Evolutionary conservation across 2,113 vertebrate genomes (phyloP), one percentile per base, ranked within the genome.

Genomic region (Mugil cephalus): DNA sequence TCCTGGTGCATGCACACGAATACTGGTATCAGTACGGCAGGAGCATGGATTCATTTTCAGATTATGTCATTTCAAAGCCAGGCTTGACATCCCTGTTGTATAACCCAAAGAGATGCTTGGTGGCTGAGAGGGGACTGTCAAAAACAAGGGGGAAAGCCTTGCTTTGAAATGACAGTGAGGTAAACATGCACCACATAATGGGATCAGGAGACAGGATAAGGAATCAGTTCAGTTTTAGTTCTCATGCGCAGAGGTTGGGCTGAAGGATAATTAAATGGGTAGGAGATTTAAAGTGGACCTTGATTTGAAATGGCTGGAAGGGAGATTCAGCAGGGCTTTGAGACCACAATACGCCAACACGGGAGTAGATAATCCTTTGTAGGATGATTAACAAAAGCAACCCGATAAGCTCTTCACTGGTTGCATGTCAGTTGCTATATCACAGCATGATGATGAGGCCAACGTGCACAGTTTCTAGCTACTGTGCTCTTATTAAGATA

Each of bases 1-100:
- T 85, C 98, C 98, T 95, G 88, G 13, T 38, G 43, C 54, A 65
- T 0, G 8, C 46, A 69, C 13, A 64, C n/a, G 48, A 9, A 75
- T 0, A 4, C 58, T 10, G 21, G 36, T 15, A 8, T 90, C 52
- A 88, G 71, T 21, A 45, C 13, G 46, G 38, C 6, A 7, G 15
- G 2, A 54, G 36, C 65, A 73, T 4, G 0, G 1, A 50, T 60
- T 79, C 51, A 43, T 50, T 53, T 63, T 69, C 24, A 63, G 21
- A 43, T 67, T 0, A 2, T n/a, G 12, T 19, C 24, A 66, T 30
- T 24, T 62, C 51, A 63, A 30, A 78, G 52, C 2, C 12, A 18
- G 40, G 76, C 43, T 40, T 21, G 38, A 64, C 38, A 48, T 30
- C 40, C 43, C 36, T 7, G 42, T 40, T 5, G 17, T 63, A n/a